Evolutionary conservation across 2,888 invertebrate genomes (phyloP).

Genomic region (Lasioglossum villosulum): DNA sequence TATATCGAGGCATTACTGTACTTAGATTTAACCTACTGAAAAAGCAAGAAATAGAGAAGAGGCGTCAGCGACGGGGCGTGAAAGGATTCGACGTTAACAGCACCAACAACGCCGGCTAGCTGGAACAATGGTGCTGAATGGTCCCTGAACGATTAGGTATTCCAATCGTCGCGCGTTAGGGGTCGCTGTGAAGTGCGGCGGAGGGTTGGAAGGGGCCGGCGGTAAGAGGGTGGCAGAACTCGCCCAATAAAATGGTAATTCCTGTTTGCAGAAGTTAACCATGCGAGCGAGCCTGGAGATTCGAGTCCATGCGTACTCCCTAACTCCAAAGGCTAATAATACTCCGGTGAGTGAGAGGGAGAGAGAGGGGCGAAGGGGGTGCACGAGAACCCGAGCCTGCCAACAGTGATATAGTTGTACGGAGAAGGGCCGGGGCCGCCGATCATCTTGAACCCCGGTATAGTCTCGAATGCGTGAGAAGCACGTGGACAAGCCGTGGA

Average conservation of each 20-base stretch:
- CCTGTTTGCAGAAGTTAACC: constrained; percentile 89
- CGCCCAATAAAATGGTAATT: constrained; percentile 90
- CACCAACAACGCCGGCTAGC: constrained; percentile 69
- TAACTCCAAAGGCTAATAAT: constrained; percentile 84
- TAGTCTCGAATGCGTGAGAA: constrained; percentile 24
- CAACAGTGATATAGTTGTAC: constrained; percentile 77
- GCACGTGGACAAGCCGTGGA: constrained; percentile 16
- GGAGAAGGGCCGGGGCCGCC: constrained; percentile 44
- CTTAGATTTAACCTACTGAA: background rate
- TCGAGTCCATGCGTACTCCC: constrained; percentile 83
- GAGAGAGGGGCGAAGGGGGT: background rate
- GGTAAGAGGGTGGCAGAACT: constrained; percentile 81
- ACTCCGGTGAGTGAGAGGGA: constrained; percentile 38
- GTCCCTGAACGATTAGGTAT: constrained; percentile 83
- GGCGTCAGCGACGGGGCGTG: constrained; percentile 55
- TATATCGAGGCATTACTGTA: background rate
- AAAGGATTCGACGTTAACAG: constrained; percentile 73
- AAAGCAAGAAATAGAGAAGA: background rate
- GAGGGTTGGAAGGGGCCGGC: constrained; percentile 64
- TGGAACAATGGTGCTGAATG: constrained; percentile 80
- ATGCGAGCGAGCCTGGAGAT: constrained; percentile 84
- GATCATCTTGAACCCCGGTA: constrained; percentile 23
- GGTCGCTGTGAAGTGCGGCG: constrained; percentile 74
- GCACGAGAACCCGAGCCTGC: constrained; percentile 59
- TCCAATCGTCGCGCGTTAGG: constrained; percentile 80